Percentiles rank a stretch among this genome's conserved stretches.
phyloP scores from a whole-genome alignment of 2,113 vertebrate genomes.

The Coturnix japonica region DNA sequence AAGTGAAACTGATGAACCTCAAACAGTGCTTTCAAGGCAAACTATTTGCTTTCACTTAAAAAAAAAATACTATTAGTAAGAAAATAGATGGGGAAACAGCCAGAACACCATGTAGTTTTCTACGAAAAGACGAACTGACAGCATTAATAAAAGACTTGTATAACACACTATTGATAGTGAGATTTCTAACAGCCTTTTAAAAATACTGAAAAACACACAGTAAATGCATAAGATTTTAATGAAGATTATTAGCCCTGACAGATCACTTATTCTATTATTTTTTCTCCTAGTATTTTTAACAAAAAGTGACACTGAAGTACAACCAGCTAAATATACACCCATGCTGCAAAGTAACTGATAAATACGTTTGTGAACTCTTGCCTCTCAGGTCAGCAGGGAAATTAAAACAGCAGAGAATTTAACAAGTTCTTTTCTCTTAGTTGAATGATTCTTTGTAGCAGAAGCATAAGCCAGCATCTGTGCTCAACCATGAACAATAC shows the following conservation, averaged over 20 bases:
- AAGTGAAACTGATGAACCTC: neutral
- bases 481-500: neutral
- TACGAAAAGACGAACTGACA: neutral
- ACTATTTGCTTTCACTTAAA: neutral
- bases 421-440: neutral
- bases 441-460: neutral
- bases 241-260: conserved; percentile 8
- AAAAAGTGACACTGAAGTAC: neutral
- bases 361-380: neutral
- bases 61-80: neutral
- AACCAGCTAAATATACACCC: neutral
- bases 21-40: neutral
- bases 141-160: neutral
- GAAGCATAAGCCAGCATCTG: neutral
- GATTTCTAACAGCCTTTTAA: neutral
- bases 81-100: neutral
- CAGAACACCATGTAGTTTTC: neutral
- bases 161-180: neutral
- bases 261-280: neutral
- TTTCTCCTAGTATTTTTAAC: neutral
- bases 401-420: neutral
- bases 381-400: conserved; percentile 2
- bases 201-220: neutral
- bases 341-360: neutral
- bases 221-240: conserved; percentile 27